Conservation (phyloP, 2,797 vertebrate species). For the Streptopelia turtur region DNA sequence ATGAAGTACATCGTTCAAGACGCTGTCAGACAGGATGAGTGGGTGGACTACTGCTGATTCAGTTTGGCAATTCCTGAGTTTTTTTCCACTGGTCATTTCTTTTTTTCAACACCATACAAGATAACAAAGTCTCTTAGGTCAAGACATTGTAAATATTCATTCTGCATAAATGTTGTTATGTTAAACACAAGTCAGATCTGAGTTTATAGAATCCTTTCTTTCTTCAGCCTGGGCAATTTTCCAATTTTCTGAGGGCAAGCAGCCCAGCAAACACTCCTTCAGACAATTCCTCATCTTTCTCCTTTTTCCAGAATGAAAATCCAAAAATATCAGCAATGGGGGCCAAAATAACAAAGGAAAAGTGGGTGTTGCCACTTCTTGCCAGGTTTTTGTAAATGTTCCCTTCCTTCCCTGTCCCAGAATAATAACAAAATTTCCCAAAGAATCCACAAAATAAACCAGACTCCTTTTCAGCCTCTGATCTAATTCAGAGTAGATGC, state of each 20-base stretch:
- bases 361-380: conserved; percentile 33
- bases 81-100: background rate
- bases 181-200: conserved; percentile 19
- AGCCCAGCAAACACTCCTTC: conserved; percentile 46
- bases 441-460: conserved; percentile 15
- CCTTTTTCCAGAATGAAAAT: conserved; percentile 57
- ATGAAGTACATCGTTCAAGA: background rate
- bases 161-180: background rate
- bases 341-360: conserved; percentile 46
- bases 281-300: conserved; percentile 52
- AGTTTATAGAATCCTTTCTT: conserved; percentile 32
- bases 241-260: conserved; percentile 37
- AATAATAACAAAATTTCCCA: conserved; percentile 1
- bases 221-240: conserved; percentile 14
- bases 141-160: conserved; percentile 14
- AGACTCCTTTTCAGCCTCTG: background rate
- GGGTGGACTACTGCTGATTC: background rate
- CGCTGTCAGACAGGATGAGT: background rate
- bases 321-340: conserved; percentile 9
- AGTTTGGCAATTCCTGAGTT: background rate
- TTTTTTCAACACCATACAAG: background rate
- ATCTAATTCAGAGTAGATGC: background rate
- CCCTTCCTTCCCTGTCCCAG: background rate
- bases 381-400: conserved; percentile 1
- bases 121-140: conserved; percentile 23